These are phyloP conservation scores for Paramormyrops hopkinsi DNA, from an alignment of 2,797 vertebrate genomes.

Conservation along the genomic window DNA sequence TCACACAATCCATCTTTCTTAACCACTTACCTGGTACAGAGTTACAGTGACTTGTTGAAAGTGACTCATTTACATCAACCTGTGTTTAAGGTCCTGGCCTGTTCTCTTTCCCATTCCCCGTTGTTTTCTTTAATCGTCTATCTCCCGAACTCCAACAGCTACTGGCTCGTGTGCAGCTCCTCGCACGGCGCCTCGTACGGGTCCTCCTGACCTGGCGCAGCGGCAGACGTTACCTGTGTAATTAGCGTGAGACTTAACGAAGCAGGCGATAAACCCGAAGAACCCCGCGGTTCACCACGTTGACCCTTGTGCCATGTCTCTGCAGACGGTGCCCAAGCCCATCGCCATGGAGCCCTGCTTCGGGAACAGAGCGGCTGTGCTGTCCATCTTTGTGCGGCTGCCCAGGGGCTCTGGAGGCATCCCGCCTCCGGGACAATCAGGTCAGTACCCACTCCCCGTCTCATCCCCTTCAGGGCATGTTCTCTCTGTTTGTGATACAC, in stretches of 20 bases:
- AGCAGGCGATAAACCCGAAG: not conserved
- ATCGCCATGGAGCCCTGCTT: conserved; percentile 95
- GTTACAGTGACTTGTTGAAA: not conserved
- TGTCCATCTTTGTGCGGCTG: conserved; percentile 91
- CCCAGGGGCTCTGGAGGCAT: conserved; percentile 87
- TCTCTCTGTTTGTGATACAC: not conserved
- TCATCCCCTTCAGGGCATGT: not conserved
- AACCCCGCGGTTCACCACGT: not conserved
- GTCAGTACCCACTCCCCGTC: conserved; percentile 54
- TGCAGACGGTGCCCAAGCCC: conserved; percentile 86
- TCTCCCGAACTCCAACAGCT: not conserved
- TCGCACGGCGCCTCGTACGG: not conserved
- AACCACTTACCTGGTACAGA: not conserved
- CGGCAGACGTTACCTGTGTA: not conserved
- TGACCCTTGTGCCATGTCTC: conserved; percentile 10
- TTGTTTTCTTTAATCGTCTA: not conserved
- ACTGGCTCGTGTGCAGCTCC: not conserved
- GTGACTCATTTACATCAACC: not conserved
- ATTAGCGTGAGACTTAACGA: not conserved
- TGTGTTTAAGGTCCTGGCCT: not conserved
- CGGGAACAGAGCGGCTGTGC: conserved; percentile 91
- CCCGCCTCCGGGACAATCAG: conserved; percentile 93
- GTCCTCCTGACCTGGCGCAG: not conserved
- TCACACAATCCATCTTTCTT: not conserved
- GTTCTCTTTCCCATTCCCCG: not conserved